Evolutionary conservation across 2,888 invertebrate species (phyloP), one percentile per base, ranked within the genome.

Genomic region (Lysandra coridon): DNA sequence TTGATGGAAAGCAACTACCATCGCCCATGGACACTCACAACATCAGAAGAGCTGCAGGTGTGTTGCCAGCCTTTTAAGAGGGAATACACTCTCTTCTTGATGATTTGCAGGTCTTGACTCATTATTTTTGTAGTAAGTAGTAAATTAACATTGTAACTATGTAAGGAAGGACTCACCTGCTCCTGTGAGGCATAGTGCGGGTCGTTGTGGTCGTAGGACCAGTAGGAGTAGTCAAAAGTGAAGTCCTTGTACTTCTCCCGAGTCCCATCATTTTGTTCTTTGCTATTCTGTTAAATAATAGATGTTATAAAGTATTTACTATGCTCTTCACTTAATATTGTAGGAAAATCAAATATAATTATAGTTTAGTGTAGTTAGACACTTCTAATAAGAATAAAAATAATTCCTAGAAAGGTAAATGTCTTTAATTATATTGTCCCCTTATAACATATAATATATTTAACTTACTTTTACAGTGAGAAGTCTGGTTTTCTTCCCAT

Each of bases 171-270:
- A 80, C 84, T 84, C 83, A 97, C 97, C 95, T 97, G 96, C 87
- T 98, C 97, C 91, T 98, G 98, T 12, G 97, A 96, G 62, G 97
- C 97, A 90, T 96, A 98, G 88, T 97, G 96, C 17, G 91, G 90
- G 86, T 97, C 97, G 30, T 92, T 92, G 73, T 95, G 89, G 87
- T 97, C 96, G 89, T 95, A 97, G 78, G 98, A 98, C 98, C 98
- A 98, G 88, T 98, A 98, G 0, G 98, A 98, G 90, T 97, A 97
- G 93, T 98, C 98, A 91, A 98, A 98, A 80, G 98, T 98, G 89
- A 98, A 98, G 91, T 98, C 98, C 90, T 98, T 97, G 90, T 95
- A 96, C 87, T 96, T 96, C 86, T 97, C 97, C 64, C 96, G 91
- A 84, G 89, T 95, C 83, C 89, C 91, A 82, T 95, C 95, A 87